Conservation (phyloP, 2,113 vertebrate genomes). For the Hemicordylus capensis region DNA sequence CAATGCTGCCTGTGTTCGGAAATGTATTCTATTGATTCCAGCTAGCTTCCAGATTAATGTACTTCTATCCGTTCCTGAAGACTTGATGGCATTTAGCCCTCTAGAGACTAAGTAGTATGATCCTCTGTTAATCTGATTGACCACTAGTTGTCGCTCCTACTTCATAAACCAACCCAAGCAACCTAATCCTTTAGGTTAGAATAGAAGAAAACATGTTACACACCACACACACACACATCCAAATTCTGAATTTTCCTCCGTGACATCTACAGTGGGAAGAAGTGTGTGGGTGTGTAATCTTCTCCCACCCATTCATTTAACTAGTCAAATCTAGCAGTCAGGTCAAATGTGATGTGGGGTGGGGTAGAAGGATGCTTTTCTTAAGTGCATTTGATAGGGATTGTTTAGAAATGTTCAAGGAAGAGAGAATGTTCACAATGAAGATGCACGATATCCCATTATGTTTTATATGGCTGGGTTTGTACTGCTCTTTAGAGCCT, state of each 20-base stretch:
- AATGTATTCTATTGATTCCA: not conserved
- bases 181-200: not conserved
- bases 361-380: not conserved
- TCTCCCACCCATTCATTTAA: not conserved
- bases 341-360: not conserved
- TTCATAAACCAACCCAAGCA: constrained; percentile 19
- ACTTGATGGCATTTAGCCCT: too few relatives aligned
- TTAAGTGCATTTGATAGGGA: not conserved
- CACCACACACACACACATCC: too few relatives aligned
- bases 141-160: constrained; percentile 63
- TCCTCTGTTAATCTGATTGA: not conserved
- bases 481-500: not conserved
- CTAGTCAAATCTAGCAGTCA: not conserved
- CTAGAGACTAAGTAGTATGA: not conserved
- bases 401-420: not conserved
- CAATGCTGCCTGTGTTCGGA: not conserved
- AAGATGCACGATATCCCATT: not conserved
- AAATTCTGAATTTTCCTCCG: constrained; percentile 6
- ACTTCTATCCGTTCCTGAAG: not conserved
- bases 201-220: accelerated
- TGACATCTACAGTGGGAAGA: constrained; percentile 8
- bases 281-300: not conserved
- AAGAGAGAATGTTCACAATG: not conserved
- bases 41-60: not conserved
- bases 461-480: not conserved